Conservation (phyloP, 2,797 vertebrate genomes). For the Syngnathus rostellatus region DNA sequence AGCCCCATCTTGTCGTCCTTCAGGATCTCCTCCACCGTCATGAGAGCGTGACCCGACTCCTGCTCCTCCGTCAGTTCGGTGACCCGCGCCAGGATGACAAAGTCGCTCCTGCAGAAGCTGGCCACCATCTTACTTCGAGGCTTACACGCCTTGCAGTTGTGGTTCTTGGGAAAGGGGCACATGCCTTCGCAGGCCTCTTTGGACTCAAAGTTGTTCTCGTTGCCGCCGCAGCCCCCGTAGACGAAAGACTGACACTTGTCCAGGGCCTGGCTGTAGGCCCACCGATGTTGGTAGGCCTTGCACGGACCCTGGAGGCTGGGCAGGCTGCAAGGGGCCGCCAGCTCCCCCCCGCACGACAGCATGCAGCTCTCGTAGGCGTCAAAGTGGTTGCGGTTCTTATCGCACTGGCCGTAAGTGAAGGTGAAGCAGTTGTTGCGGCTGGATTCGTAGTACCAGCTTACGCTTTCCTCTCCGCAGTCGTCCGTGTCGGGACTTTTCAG, state of each 20-base stretch:
- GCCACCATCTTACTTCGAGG: conserved; percentile 89
- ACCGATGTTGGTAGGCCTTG: conserved; percentile 87
- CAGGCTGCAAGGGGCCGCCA: conserved; percentile 80
- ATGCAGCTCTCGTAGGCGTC: conserved; percentile 84
- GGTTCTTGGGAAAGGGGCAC: conserved; percentile 86
- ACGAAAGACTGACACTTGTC: conserved; percentile 93
- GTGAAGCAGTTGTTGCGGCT: conserved; percentile 95
- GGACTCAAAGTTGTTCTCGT: conserved; percentile 94
- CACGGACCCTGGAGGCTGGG: conserved; percentile 90
- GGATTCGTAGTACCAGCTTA: conserved; percentile 90
- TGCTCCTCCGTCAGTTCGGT: conserved; percentile 87
- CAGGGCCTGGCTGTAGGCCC: conserved; percentile 82
- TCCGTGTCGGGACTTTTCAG: conserved; percentile 82
- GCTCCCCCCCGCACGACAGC: conserved; percentile 82
- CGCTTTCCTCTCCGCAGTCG: conserved; percentile 87
- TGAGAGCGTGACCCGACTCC: conserved; percentile 84
- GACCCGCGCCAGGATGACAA: conserved; percentile 86
- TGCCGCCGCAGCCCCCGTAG: conserved; percentile 88
- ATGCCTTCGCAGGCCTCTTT: conserved; percentile 89
- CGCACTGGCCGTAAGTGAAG: conserved; percentile 89
- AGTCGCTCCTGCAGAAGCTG: conserved; percentile 94
- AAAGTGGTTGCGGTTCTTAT: conserved; percentile 88
- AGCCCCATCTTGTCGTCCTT: conserved; percentile 99
- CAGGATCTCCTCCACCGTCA: conserved; percentile 91
- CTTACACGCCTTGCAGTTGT: conserved; percentile 85